A percentile compares a stretch with the other conserved stretches of the same genome.
Conservation (phyloP, 1,140 invertebrate genomes). For the Hestina assimilis region DNA sequence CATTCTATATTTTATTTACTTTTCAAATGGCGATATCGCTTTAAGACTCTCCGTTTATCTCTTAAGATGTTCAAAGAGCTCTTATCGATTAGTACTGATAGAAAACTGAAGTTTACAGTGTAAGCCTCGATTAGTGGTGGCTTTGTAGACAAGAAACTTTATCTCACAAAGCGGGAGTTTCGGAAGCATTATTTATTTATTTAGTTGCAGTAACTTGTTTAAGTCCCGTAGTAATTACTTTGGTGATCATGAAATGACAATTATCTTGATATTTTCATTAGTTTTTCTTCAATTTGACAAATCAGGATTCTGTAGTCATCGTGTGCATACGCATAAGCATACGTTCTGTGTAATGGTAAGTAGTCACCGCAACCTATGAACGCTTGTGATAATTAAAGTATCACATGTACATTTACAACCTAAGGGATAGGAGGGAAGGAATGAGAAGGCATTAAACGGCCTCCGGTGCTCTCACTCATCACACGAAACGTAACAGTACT, state of each 20-base stretch:
- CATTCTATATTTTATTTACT: background rate
- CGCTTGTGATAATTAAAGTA: too few relatives aligned
- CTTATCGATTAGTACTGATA: constrained; percentile 10
- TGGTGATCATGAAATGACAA: background rate
- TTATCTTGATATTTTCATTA: background rate
- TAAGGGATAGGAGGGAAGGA: too few relatives aligned
- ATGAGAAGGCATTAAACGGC: too few relatives aligned
- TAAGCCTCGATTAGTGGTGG: constrained; percentile 22
- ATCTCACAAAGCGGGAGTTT: constrained; percentile 18
- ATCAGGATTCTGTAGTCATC: too few relatives aligned
- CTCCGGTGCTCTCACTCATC: too few relatives aligned
- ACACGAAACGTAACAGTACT: too few relatives aligned
- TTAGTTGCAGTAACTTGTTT: constrained; percentile 16
- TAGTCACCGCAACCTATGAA: too few relatives aligned
- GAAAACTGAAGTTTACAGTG: constrained; percentile 13
- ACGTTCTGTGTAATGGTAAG: too few relatives aligned
- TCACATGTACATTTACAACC: too few relatives aligned
- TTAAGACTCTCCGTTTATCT: constrained; percentile 4
- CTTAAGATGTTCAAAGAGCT: background rate
- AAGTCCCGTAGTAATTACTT: constrained; percentile 22
- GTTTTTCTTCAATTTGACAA: background rate
- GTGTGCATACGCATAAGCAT: too few relatives aligned
- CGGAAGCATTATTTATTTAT: constrained; percentile 27
- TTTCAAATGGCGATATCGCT: background rate
- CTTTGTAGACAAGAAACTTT: constrained; percentile 18